phyloP scores from a whole-genome alignment of 2,888 invertebrate species.

The Hymenopus coronatus region DNA sequence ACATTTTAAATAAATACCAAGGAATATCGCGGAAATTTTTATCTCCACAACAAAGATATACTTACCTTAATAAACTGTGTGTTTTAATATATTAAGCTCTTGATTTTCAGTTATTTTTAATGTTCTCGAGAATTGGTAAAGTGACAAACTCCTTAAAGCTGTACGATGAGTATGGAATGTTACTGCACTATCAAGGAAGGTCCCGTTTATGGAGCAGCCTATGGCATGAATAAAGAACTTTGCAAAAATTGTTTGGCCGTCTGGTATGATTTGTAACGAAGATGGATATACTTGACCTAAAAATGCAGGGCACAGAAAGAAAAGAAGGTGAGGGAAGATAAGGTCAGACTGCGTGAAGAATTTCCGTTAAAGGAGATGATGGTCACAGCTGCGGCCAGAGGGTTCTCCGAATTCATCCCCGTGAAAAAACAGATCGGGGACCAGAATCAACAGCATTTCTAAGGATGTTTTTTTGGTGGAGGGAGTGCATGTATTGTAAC shows the following conservation, averaged over 20 bases:
- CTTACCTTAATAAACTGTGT: too few species aligned
- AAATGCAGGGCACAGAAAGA: background rate
- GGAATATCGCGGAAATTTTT: too few species aligned
- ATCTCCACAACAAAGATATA: too few species aligned
- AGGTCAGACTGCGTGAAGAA: constrained; percentile 12
- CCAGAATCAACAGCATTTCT: background rate
- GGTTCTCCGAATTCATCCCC: background rate
- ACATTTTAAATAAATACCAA: too few species aligned
- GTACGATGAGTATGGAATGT: too few species aligned
- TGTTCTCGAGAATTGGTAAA: too few species aligned
- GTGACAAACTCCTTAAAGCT: too few species aligned
- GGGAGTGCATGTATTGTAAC: background rate
- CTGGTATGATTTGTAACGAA: constrained; percentile 11
- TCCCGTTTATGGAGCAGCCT: background rate
- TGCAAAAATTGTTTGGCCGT: background rate
- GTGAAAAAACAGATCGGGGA: background rate
- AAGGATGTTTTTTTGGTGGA: background rate
- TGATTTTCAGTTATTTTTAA: too few species aligned
- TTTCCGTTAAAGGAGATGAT: constrained; percentile 10
- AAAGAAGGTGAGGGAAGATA: background rate
- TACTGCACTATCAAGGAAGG: too few species aligned
- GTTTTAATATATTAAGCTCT: too few species aligned
- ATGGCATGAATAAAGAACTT: background rate
- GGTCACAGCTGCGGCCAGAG: background rate
- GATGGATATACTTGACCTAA: background rate